Percentiles rank a stretch among this genome's conserved stretches.
Evolutionary conservation across 2,888 invertebrate genomes (phyloP).

Genomic region (Dascillus cervinus): DNA sequence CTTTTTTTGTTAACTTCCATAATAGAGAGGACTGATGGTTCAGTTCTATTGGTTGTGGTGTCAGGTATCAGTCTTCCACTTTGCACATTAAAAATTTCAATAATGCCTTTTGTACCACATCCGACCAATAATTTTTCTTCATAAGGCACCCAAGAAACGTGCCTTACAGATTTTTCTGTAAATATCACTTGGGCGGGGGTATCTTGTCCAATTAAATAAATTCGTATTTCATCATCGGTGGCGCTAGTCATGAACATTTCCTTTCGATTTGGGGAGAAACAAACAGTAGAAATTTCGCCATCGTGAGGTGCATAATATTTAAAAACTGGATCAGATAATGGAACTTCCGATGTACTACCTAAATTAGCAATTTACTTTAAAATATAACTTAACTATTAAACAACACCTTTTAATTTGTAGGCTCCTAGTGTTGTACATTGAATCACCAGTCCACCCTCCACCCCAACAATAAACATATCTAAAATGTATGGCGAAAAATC

Average conservation of each 20-base stretch:
- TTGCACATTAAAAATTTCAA: conserved; percentile 34
- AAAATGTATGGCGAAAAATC: conserved; percentile 37
- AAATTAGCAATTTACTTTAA: conserved; percentile 3
- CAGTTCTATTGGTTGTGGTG: conserved; percentile 13
- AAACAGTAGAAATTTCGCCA: conserved; percentile 33
- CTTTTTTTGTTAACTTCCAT: conserved; percentile 23
- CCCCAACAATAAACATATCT: conserved; percentile 39
- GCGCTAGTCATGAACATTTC: conserved; percentile 39
- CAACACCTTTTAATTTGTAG: conserved; percentile 30
- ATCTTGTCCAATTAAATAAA: conserved; percentile 38
- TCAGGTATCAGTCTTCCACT: conserved; percentile 28
- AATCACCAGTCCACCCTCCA: conserved; percentile 39
- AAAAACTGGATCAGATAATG: conserved; percentile 37
- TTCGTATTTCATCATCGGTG: conserved; percentile 37
- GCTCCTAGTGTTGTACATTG: conserved; percentile 38
- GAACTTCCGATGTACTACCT: conserved; percentile 27
- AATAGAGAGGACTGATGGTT: conserved; percentile 13
- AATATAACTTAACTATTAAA: no score
- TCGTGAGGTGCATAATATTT: conserved; percentile 37
- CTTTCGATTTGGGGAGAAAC: conserved; percentile 35
- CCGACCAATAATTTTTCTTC: conserved; percentile 36
- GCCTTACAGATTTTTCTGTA: conserved; percentile 25
- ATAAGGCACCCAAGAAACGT: conserved; percentile 32
- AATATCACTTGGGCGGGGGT: conserved; percentile 38
- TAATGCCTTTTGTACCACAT: conserved; percentile 30